These are phyloP conservation scores for Stictonetta naevosa DNA, from an alignment of 2,113 vertebrate species.

Conservation along the genomic window DNA sequence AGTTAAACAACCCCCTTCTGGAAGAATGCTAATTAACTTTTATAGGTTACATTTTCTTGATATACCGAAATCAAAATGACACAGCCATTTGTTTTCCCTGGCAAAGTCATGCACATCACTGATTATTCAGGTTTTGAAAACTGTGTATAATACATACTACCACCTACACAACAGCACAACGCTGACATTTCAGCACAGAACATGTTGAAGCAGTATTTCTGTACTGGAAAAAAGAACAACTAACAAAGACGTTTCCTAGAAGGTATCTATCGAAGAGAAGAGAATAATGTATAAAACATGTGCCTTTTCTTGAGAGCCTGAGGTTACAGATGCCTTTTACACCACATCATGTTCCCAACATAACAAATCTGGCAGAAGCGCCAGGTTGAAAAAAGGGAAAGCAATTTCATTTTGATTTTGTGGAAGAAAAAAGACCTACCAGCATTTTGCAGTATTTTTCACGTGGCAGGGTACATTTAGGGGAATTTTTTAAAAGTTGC, in stretches of 20 bases:
- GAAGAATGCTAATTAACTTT: constrained; percentile 71
- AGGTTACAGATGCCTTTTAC: constrained; percentile 70
- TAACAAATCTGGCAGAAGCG: constrained; percentile 46
- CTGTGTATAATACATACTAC: constrained; percentile 70
- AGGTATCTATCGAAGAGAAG: constrained; percentile 49
- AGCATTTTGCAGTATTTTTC: constrained; percentile 31
- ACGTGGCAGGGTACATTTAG: neutral
- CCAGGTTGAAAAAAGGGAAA: constrained; percentile 40
- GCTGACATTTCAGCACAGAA: constrained; percentile 69
- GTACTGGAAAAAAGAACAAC: constrained; percentile 61
- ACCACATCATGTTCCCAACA: constrained; percentile 53
- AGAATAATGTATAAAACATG: constrained; percentile 65
- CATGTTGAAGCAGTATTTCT: constrained; percentile 63
- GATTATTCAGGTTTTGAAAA: constrained; percentile 72
- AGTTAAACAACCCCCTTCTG: constrained; percentile 61
- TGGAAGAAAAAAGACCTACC: neutral
- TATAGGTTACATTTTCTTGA: constrained; percentile 69
- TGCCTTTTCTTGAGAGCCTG: constrained; percentile 54
- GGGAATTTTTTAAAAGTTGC: neutral
- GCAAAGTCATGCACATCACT: constrained; percentile 68
- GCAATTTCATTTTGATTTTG: constrained; percentile 16
- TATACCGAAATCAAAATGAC: constrained; percentile 68
- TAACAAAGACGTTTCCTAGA: constrained; percentile 68
- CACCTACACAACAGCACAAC: constrained; percentile 72
- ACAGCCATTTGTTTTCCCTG: constrained; percentile 74